A percentile compares a stretch with the other conserved stretches of the same genome.
Evolutionary conservation across 1,140 invertebrate genomes (phyloP).

Genomic region (Manduca sexta): DNA sequence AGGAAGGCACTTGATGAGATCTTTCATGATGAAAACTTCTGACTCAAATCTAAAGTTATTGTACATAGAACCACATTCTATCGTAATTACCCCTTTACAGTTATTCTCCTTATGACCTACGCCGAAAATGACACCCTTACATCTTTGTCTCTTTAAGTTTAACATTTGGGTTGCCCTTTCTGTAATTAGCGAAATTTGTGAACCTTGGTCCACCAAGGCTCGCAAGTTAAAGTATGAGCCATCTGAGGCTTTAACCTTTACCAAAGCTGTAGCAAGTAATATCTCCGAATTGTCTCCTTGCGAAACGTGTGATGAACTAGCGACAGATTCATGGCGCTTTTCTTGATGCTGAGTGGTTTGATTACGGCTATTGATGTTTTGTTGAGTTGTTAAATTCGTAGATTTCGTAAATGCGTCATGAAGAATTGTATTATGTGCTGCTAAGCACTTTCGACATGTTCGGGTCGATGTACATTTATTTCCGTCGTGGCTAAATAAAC

Average conservation of each 20-base stretch:
- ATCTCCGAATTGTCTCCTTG: conserved; percentile 4
- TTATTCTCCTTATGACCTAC: conserved; percentile 16
- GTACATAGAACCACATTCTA: conserved; percentile 6
- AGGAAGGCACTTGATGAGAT: conserved; percentile 19
- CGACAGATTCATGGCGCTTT: not conserved
- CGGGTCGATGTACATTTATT: conserved; percentile 9
- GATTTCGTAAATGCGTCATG: conserved; percentile 13
- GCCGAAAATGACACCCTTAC: conserved; percentile 13
- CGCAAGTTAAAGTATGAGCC: conserved; percentile 5
- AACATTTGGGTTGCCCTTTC: conserved; percentile 16
- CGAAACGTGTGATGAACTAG: not conserved
- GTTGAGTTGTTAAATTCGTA: not conserved
- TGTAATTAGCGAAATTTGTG: conserved; percentile 16
- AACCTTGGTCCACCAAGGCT: conserved; percentile 18
- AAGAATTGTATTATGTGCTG: conserved; percentile 10
- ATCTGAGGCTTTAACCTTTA: conserved; percentile 4
- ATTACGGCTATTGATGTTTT: too few species aligned
- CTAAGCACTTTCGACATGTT: conserved; percentile 12
- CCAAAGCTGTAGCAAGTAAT: conserved; percentile 16
- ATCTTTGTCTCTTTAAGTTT: conserved; percentile 9
- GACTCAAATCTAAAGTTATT: conserved; percentile 15
- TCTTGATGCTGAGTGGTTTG: not conserved
- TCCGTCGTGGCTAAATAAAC: conserved; percentile 10
- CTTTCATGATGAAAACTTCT: conserved; percentile 20
- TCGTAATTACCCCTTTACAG: conserved; percentile 16